Evolutionary conservation across 2,888 invertebrate species (phyloP).

Genomic region (Eilema sororculum): DNA sequence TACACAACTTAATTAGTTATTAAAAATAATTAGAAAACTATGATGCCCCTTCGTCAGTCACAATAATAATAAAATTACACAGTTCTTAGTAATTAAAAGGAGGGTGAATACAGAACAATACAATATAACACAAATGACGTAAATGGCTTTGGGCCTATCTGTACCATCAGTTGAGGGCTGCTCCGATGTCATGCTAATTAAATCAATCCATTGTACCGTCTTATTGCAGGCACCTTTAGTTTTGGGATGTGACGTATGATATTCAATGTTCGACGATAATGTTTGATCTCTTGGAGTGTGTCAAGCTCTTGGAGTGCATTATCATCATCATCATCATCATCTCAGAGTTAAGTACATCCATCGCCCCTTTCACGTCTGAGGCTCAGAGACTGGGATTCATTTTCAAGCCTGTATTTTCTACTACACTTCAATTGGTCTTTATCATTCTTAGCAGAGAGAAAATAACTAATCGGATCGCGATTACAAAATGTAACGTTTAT

Average conservation of each 20-base stretch:
- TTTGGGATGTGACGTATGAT: neutral
- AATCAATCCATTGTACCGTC: slow-evolving; percentile 38
- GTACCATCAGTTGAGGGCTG: slow-evolving; percentile 37
- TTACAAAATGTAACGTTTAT: no score
- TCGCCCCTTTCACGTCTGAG: no score
- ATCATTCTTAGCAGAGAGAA: no score
- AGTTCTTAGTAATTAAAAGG: slow-evolving; percentile 50
- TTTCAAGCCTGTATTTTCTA: no score
- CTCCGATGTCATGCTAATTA: slow-evolving; percentile 72
- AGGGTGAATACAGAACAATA: slow-evolving; percentile 27
- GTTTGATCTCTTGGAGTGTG: neutral
- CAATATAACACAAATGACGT: slow-evolving; percentile 31
- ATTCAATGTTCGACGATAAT: neutral
- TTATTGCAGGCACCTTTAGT: neutral
- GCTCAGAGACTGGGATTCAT: no score
- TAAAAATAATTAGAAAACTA: neutral
- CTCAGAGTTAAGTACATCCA: no score
- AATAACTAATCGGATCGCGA: no score
- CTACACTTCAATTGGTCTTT: no score
- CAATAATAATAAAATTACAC: slow-evolving; percentile 66
- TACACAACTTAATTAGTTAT: neutral
- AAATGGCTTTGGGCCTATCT: slow-evolving; percentile 42
- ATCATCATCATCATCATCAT: no score
- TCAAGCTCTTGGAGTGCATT: neutral
- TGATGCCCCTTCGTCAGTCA: neutral